Base-by-base conservation (phyloP, 2,888 invertebrate species). In the Epinotia bilunana region DNA sequence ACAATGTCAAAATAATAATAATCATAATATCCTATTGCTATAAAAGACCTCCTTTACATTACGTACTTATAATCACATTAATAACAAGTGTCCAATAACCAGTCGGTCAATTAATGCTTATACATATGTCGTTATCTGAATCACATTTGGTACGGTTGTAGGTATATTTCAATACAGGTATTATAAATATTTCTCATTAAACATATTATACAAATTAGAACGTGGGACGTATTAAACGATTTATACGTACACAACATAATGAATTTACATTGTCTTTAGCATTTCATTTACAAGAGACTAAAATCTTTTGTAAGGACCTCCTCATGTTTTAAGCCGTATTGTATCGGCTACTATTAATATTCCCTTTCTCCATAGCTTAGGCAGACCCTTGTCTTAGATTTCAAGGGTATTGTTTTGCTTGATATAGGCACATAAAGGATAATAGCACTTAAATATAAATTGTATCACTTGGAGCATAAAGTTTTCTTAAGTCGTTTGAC, bases 291-390 rank as follows among this genome's bases (percentile, higher is more conserved):
- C 23, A 12, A 58, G 28, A 12, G 23, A 58, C 23, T 12, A 58
- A 13, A 23, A 58, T n/a, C 23, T 58, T 23, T 13, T 23, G 23
- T 3, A 12, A 18, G 58, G 58, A 13, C 13, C 6, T 57, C 13
- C 46, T 46, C 46, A 46, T 57, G 57, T 20, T 5, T 12, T 58
- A 28, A 58, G 58, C 23, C 58, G 18, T 58, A 60, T 60, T 60
- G 60, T 60, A 60, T 60, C 9, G 6, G 60, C 16, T n/a, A 60
- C 60, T 60, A 60, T 60, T 33, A 60, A 60, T 60, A 33, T 28
- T 60, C 60, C 16, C 16, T 13, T 28, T 60, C 1, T 28, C 33
- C 7, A 28, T 28, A 33, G 33, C 60, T 60, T 13, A 28, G 9
- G 39, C 39, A 39, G 23, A 23, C 58, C 58, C 28, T 60, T 60